Percentiles rank a stretch among this genome's conserved stretches.
phyloP scores from a whole-genome alignment of 2,113 vertebrate genomes.

The Pseudolaguvia tuberculata region DNA sequence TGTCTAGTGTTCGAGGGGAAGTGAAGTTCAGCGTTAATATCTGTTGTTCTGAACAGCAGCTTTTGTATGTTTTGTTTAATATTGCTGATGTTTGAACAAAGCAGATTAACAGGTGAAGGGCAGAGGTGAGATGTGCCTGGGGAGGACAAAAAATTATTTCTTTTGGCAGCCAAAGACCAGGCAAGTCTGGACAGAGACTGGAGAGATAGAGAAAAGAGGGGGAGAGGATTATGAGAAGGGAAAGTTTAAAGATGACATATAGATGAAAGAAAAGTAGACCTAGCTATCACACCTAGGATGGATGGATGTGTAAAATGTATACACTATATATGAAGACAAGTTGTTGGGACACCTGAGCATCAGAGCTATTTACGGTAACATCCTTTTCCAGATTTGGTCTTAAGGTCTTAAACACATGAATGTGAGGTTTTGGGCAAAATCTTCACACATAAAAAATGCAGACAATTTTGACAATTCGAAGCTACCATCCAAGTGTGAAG shows the following conservation, averaged over 20 bases:
- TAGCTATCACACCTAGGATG: too few relatives aligned
- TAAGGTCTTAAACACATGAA: too few relatives aligned
- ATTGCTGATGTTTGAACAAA: slow-evolving; percentile 45
- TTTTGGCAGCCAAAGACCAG: slow-evolving; percentile 5
- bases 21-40: slow-evolving; percentile 38
- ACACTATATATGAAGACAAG: too few relatives aligned
- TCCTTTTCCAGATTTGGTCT: too few relatives aligned
- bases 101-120: slow-evolving; percentile 39
- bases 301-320: too few relatives aligned
- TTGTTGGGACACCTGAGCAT: too few relatives aligned
- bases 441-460: too few relatives aligned
- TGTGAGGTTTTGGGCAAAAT: too few relatives aligned
- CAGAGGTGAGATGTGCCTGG: slow-evolving; percentile 22
- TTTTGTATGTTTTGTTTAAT: slow-evolving; percentile 49
- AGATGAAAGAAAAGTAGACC: not conserved
- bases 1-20: slow-evolving; percentile 17
- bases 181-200: slow-evolving; percentile 10
- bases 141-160: slow-evolving; percentile 34
- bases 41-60: slow-evolving; percentile 24
- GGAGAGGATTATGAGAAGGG: not conserved
- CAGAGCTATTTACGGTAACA: too few relatives aligned
- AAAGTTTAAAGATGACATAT: not conserved
- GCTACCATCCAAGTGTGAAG: too few relatives aligned
- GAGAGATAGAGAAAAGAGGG: not conserved
- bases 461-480: too few relatives aligned